phyloP scores from a whole-genome alignment of 2,797 vertebrate species.

The Protosalanx chinensis region DNA sequence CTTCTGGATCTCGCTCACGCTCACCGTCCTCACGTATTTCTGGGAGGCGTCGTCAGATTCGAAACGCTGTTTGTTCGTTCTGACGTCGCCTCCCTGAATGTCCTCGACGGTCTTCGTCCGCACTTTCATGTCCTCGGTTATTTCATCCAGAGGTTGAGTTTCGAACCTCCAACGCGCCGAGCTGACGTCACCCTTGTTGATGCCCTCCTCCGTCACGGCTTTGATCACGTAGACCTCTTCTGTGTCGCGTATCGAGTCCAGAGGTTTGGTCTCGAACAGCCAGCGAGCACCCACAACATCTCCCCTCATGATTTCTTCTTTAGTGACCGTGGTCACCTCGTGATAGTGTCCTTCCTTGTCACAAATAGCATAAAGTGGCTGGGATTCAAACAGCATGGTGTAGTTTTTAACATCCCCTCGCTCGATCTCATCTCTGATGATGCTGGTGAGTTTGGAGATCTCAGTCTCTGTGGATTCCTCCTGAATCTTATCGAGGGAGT shows the following conservation, averaged over 20 bases:
- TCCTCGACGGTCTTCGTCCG: slow-evolving; percentile 72
- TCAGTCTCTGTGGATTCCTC: slow-evolving; percentile 70
- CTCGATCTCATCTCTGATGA: slow-evolving; percentile 72
- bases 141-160: slow-evolving; percentile 88
- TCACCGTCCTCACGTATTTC: slow-evolving; percentile 83
- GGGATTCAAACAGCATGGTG: slow-evolving; percentile 91
- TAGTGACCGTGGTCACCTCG: slow-evolving; percentile 91
- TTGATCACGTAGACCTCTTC: slow-evolving; percentile 89
- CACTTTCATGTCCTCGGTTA: slow-evolving; percentile 77
- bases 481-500: slow-evolving; percentile 87
- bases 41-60: slow-evolving; percentile 76
- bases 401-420: slow-evolving; percentile 89
- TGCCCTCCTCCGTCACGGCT: slow-evolving; percentile 88
- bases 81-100: slow-evolving; percentile 84
- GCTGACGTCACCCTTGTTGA: slow-evolving; percentile 86
- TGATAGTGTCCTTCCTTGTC: slow-evolving; percentile 90
- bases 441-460: slow-evolving; percentile 67
- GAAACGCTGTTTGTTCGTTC: slow-evolving; percentile 79
- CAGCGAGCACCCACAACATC: slow-evolving; percentile 90
- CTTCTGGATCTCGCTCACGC: slow-evolving; percentile 88
- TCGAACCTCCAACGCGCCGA: slow-evolving; percentile 89
- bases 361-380: slow-evolving; percentile 87
- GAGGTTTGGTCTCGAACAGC: slow-evolving; percentile 91
- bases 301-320: slow-evolving; percentile 86
- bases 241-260: slow-evolving; percentile 84